These are phyloP conservation scores for Anabacerthia variegaticeps DNA, from an alignment of 2,797 vertebrate species.

Conservation along the genomic window DNA sequence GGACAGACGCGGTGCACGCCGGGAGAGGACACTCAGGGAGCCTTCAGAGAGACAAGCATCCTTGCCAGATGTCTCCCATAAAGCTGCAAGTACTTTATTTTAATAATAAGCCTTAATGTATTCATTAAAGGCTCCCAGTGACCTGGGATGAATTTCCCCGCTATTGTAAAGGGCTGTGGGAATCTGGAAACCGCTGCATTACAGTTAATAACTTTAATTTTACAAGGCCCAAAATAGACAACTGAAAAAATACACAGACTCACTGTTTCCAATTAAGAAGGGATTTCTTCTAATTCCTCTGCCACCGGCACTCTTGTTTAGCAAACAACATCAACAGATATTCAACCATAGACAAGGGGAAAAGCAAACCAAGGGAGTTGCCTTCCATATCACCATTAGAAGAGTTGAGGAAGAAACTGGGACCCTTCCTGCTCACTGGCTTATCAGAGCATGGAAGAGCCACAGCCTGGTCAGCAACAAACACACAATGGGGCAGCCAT, in stretches of 20 bases:
- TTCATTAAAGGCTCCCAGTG: conserved; percentile 71
- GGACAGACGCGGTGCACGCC: neutral
- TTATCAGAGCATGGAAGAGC: neutral
- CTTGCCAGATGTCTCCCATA: conserved; percentile 66
- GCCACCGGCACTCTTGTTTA: conserved; percentile 58
- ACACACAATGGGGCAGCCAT: neutral
- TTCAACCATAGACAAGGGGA: neutral
- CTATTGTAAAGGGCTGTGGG: conserved; percentile 72
- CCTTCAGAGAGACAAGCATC: conserved; percentile 45
- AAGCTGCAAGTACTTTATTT: conserved; percentile 70
- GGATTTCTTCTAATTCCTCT: conserved; percentile 71
- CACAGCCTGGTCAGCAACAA: neutral
- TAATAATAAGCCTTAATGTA: conserved; percentile 70
- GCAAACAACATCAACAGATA: conserved; percentile 44
- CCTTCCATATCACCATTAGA: neutral
- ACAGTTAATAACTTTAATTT: conserved; percentile 75
- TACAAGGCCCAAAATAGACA: conserved; percentile 74
- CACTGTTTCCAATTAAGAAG: conserved; percentile 73
- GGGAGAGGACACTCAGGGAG: conserved; percentile 44
- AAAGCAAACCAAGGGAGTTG: neutral
- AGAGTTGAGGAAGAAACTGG: neutral
- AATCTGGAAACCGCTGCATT: conserved; percentile 70
- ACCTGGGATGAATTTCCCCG: conserved; percentile 70
- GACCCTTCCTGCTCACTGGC: neutral
- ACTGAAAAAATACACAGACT: conserved; percentile 72